Conservation (phyloP, 2,888 invertebrate species). For the Aproaerema taeniolella region DNA sequence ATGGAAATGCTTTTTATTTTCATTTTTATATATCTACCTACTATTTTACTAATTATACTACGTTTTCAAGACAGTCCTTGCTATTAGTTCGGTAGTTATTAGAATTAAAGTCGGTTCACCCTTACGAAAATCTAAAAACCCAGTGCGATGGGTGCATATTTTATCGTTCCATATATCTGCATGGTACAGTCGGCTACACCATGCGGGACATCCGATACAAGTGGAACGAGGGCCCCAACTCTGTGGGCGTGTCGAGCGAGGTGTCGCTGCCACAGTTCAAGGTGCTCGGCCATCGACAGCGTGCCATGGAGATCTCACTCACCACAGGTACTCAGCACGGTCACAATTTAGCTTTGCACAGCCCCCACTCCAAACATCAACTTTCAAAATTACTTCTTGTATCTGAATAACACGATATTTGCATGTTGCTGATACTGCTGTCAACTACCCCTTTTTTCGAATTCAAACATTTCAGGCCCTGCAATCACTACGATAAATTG, state of each 20-base stretch:
- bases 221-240: conserved; percentile 96
- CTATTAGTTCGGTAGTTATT: conserved; percentile 35
- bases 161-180: conserved; percentile 70
- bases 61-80: conserved; percentile 27
- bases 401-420: conserved; percentile 11
- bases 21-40: neutral
- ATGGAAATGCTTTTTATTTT: conserved; percentile 2
- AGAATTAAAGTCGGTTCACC: conserved; percentile 32
- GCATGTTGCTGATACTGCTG: conserved; percentile 1
- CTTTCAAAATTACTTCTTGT: conserved; percentile 17
- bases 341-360: conserved; percentile 22
- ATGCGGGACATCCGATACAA: conserved; percentile 98
- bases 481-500: no score
- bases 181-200: conserved; percentile 95
- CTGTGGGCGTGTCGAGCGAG: conserved; percentile 95
- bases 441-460: no score
- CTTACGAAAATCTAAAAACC: conserved; percentile 47
- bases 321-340: conserved; percentile 87
- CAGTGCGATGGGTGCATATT: conserved; percentile 73
- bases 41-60: conserved; percentile 16
- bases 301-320: conserved; percentile 95
- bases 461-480: no score
- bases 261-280: conserved; percentile 97
- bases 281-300: conserved; percentile 95
- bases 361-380: conserved; percentile 11